A percentile compares a stretch with the other conserved stretches of the same genome.
phyloP scores from a whole-genome alignment of 1,140 invertebrate species.

The Geopemphigus sp. region DNA sequence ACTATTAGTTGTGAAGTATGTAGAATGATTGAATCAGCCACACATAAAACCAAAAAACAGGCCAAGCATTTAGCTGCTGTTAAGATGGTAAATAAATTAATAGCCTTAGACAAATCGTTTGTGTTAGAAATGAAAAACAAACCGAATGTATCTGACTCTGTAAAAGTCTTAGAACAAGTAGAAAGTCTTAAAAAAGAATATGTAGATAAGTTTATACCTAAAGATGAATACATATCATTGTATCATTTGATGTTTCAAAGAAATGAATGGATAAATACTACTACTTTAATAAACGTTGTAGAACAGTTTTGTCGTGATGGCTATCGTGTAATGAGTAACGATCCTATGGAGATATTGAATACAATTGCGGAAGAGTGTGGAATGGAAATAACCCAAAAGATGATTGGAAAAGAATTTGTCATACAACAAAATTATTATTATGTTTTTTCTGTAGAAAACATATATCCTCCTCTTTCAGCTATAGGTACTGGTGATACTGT shows the following conservation, averaged over 20 bases:
- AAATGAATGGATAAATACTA: not conserved
- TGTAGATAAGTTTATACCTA: not conserved
- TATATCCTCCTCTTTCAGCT: not conserved
- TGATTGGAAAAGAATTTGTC: too few species aligned
- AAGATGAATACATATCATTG: not conserved
- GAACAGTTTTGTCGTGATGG: not conserved
- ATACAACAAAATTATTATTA: too few species aligned
- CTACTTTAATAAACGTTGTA: not conserved
- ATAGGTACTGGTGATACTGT: not conserved
- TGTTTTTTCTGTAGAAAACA: not conserved
- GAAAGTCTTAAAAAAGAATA: not conserved
- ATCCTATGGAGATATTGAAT: not conserved
- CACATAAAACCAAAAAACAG: constrained; percentile 61
- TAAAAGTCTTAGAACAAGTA: constrained; percentile 3
- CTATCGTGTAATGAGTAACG: not conserved
- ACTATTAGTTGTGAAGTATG: constrained; percentile 66
- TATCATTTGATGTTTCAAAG: constrained; percentile 30
- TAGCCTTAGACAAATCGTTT: constrained; percentile 16
- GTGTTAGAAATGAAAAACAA: not conserved
- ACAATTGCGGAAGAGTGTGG: not conserved
- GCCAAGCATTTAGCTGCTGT: constrained; percentile 61
- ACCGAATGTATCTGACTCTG: not conserved
- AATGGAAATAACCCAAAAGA: not conserved
- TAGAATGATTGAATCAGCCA: constrained; percentile 61
- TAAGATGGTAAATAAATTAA: constrained; percentile 59